phyloP scores from a whole-genome alignment of 2,113 vertebrate species.

The Forbesichthys agassizii region DNA sequence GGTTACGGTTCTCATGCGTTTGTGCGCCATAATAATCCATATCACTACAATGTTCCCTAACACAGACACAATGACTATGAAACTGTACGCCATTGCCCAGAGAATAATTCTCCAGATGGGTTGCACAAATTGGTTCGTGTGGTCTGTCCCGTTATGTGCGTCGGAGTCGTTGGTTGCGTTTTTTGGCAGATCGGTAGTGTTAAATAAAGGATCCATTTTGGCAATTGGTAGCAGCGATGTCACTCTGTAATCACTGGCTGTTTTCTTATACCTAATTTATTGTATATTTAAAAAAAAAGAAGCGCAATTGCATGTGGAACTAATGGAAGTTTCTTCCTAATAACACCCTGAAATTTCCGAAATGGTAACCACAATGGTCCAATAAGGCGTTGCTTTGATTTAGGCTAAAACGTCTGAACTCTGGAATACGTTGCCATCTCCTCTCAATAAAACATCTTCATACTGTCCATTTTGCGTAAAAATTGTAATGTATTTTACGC shows the following conservation, averaged over 20 bases:
- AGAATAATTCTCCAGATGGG: constrained; percentile 90
- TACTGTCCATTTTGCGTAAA: constrained; percentile 43
- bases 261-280: background rate
- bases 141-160: constrained; percentile 51
- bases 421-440: background rate
- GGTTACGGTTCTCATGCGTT: constrained; percentile 96
- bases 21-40: constrained; percentile 97
- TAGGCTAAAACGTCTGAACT: background rate
- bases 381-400: background rate
- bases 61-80: constrained; percentile 88
- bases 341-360: background rate
- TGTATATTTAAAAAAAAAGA: background rate
- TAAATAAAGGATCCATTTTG: constrained; percentile 68
- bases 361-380: background rate
- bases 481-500: constrained; percentile 37
- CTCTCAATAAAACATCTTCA: background rate
- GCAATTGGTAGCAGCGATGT: background rate
- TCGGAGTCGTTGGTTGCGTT: constrained; percentile 59
- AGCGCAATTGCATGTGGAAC: constrained; percentile 2
- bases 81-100: constrained; percentile 89
- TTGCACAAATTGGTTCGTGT: constrained; percentile 89
- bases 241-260: background rate
- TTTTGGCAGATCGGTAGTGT: constrained; percentile 59
- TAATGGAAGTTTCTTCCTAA: constrained; percentile 6
- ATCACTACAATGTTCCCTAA: constrained; percentile 92